Evolutionary conservation across 2,113 vertebrate genomes (phyloP).

Genomic region (Larimichthys crocea): DNA sequence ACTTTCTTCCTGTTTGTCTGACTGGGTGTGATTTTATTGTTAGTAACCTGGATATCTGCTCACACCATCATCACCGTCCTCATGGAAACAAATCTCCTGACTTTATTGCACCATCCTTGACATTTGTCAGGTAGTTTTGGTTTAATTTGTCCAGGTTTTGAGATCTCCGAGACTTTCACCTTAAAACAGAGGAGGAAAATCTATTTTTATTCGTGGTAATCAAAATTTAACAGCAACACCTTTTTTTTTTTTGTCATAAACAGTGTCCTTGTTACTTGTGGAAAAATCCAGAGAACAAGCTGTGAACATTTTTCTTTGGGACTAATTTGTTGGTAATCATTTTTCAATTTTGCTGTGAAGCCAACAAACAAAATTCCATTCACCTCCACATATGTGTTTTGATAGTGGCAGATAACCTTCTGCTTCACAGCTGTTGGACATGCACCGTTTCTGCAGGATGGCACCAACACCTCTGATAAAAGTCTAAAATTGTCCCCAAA

Average conservation of each 20-base stretch:
- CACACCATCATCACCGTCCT: too few relatives aligned
- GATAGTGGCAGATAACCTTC: not conserved
- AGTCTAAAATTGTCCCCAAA: not conserved
- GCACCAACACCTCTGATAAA: not conserved
- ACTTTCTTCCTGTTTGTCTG: not conserved
- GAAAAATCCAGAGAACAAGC: not conserved
- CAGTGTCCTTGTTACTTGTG: not conserved
- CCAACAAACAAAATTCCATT: not conserved
- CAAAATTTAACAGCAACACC: not conserved
- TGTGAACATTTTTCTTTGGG: not conserved
- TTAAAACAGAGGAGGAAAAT: not conserved
- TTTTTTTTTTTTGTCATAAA: not conserved
- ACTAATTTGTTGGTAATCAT: not conserved
- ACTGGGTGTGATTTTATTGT: not conserved
- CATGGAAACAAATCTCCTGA: not conserved
- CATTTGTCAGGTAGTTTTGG: not conserved
- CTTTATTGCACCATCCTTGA: not conserved
- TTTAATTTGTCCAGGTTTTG: not conserved
- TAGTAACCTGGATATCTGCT: not conserved
- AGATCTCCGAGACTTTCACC: not conserved
- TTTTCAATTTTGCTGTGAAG: not conserved
- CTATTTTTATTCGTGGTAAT: not conserved
- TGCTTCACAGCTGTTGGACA: not conserved
- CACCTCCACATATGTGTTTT: not conserved
- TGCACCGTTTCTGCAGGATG: not conserved